Base-by-base conservation (phyloP, 2,888 invertebrate species). In the Sepiola atlantica region DNA sequence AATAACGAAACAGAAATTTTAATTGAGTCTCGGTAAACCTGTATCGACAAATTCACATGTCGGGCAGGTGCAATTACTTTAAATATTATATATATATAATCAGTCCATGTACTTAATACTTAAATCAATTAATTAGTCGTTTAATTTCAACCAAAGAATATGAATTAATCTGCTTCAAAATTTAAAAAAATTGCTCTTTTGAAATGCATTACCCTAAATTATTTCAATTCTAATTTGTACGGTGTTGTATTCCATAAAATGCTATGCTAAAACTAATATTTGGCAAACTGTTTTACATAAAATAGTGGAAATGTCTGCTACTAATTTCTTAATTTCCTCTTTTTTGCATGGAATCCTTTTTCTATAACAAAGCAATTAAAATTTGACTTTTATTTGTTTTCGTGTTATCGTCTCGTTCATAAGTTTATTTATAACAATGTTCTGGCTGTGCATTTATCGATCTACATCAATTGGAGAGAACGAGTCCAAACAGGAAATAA, bases 361-460 rank as follows among this genome's bases (percentile, higher is more conserved):
- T 77, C n/a, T 3, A 77, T n/a, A 18, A 77, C n/a, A n/a, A 77
- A 77, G 77, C n/a, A 77, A 77, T 77, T 77, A 77, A n/a, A 77
- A 77, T 32, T 77, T 77, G n/a, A 77, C n/a, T 45, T 45, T 45
- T 45, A 45, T 45, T 77, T n/a, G n/a, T n/a, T 77, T n/a, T 77
- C 28, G 20, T 32, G n/a, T n/a, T 77, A 77, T n/a, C 0, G 77
- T n/a, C n/a, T n/a, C 77, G 32, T n/a, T 77, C 32, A 77, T 77
- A 77, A 77, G 77, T 77, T 32, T 77, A 77, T 77, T 77, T 77
- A 77, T 77, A 77, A 77, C 77, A 77, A 77, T 77, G 32, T 77
- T 77, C 77, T 77, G 77, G n/a, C 77, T 77, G n/a, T 77, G 77
- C 77, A 77, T 77, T 77, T 77, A 77, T 77, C 32, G 77, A 77